Base-by-base conservation (phyloP, 2,113 vertebrate genomes). In the Triplophysa rosa region DNA sequence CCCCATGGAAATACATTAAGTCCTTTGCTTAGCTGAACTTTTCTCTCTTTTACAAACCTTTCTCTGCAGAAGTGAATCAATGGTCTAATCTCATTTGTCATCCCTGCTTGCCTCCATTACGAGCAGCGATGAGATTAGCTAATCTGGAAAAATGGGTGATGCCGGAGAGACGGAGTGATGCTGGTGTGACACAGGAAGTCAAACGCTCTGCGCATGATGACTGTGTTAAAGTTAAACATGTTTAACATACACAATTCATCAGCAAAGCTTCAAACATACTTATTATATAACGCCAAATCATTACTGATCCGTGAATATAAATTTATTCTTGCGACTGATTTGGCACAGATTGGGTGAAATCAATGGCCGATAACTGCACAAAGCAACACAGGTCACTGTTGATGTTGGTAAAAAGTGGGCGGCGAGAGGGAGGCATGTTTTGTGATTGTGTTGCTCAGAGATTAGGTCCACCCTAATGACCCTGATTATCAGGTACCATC, bases 71-170 rank as follows among this genome's bases (percentile, higher is more conserved):
- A 85, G 17, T 83, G 87, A 90, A 78, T 90, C 89, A 72, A 74
- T 75, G 78, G 79, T 80, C 73, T 91, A 88, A 92, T 89, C 87
- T 83, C 86, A 91, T 92, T 92, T 91, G 87, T 90, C 89, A 88
- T 81, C 84, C 84, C 83, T 87, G 81, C 71, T 71, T 85, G 84
- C 69, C n/a, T 87, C 19, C 26, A 81, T 78, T 81, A 70, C 17
- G 29, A 9, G 29, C 17, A 47, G 63, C 88, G 88, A 93, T 91
- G 81, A 81, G 88, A 92, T 92, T 91, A 93, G 29, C 21, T 52
- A 80, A 42, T 77, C 45, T 75, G 67, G 9, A 8, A 24, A 66
- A 62, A 58, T 23, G 42, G 70, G 69, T 85, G 82, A 68, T 74
- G 42, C 47, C 61, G 19, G 85, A 64, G 24, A 68, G 33, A 78